These are phyloP conservation scores for Morus bassanus DNA, from an alignment of 2,797 vertebrate genomes.

Conservation along the genomic window DNA sequence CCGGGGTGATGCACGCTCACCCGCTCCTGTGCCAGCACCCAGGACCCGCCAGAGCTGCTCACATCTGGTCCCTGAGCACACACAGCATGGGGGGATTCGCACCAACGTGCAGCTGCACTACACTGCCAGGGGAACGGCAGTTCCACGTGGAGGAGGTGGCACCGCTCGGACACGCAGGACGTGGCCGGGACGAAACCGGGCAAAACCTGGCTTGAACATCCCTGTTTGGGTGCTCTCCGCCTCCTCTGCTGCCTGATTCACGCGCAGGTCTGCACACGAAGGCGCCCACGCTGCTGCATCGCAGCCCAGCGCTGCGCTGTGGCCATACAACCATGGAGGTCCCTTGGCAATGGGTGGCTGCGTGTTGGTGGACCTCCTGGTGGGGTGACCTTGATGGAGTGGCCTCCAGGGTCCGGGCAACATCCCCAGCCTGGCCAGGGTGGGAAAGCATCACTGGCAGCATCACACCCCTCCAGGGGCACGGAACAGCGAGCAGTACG, in stretches of 20 bases:
- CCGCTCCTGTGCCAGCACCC: not conserved
- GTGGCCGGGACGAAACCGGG: not conserved
- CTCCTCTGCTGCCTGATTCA: not conserved
- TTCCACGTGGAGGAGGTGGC: not conserved
- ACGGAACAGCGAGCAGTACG: not conserved
- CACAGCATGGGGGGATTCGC: rapidly evolving
- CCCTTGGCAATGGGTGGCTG: not conserved
- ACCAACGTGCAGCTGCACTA: rapidly evolving
- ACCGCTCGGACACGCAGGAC: not conserved
- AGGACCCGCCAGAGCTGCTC: not conserved
- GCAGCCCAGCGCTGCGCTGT: rapidly evolving
- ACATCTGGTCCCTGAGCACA: not conserved
- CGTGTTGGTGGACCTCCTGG: rapidly evolving
- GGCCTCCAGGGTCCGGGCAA: not conserved
- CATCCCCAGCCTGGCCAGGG: not conserved
- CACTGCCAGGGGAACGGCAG: not conserved
- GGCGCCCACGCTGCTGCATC: rapidly evolving
- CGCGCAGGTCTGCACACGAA: not conserved
- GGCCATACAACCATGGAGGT: not conserved
- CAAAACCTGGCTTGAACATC: not conserved
- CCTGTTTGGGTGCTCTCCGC: rapidly evolving
- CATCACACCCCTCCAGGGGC: rapidly evolving
- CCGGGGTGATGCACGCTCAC: rapidly evolving
- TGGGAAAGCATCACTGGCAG: rapidly evolving
- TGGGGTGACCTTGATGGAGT: not conserved